Evolutionary conservation across 2,797 vertebrate genomes (phyloP).

Genomic region (Leucoraja ocellata): DNA sequence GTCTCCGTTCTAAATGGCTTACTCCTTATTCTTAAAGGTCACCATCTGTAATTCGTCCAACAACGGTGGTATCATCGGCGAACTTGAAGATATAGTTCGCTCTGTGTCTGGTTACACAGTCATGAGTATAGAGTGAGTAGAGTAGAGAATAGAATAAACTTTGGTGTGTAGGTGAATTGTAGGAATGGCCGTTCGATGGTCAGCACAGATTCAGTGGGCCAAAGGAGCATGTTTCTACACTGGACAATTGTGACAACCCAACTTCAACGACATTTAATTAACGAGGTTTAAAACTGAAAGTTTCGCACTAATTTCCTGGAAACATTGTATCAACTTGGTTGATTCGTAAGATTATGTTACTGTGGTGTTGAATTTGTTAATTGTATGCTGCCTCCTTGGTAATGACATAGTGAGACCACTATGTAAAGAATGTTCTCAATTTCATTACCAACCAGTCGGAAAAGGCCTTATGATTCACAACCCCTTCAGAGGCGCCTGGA

Average conservation of each 20-base stretch:
- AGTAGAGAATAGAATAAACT: too few species aligned
- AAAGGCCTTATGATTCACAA: not conserved
- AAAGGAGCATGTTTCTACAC: too few species aligned
- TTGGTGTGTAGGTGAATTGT: too few species aligned
- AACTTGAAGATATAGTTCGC: too few species aligned
- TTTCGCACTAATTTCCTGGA: not conserved
- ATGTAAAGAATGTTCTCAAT: not conserved
- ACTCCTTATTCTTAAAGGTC: too few species aligned
- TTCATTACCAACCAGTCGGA: not conserved
- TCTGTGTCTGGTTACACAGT: too few species aligned
- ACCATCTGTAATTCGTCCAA: too few species aligned
- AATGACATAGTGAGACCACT: not conserved
- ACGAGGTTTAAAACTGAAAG: not conserved
- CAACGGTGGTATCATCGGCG: too few species aligned
- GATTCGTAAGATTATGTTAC: not conserved
- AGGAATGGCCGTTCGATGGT: too few species aligned
- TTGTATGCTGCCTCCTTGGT: not conserved
- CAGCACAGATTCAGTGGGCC: too few species aligned
- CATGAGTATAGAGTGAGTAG: too few species aligned
- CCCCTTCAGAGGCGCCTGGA: not conserved
- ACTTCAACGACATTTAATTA: not conserved
- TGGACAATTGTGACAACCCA: not conserved
- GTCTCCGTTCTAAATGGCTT: too few species aligned
- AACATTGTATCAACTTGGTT: not conserved
- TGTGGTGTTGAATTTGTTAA: not conserved